A percentile compares a stretch with the other conserved stretches of the same genome.
Evolutionary conservation across 2,797 vertebrate genomes (phyloP).

Genomic region (Cynodonichthys magdalenae): DNA sequence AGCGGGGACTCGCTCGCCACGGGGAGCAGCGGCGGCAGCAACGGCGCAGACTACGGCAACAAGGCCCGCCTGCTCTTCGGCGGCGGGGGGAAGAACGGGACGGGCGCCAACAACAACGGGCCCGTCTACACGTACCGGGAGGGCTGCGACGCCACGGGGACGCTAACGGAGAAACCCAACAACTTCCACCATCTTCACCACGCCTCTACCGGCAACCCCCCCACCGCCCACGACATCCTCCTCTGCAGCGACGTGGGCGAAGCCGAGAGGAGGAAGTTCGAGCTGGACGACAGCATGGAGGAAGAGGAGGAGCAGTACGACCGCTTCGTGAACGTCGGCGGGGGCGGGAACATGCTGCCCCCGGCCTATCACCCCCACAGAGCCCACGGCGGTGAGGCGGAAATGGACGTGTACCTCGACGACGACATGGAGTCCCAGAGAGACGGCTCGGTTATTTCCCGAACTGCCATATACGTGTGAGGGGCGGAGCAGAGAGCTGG

Average conservation of each 20-base stretch:
- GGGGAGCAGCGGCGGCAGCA: constrained; percentile 61
- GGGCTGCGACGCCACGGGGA: constrained; percentile 78
- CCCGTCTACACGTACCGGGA: constrained; percentile 82
- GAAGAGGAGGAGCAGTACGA: constrained; percentile 80
- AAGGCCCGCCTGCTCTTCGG: constrained; percentile 83
- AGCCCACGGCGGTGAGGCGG: constrained; percentile 44
- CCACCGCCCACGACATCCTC: constrained; percentile 75
- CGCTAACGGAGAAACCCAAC: constrained; percentile 73
- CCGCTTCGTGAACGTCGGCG: constrained; percentile 59
- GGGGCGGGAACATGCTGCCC: constrained; percentile 46
- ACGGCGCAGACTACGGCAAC: constrained; percentile 76
- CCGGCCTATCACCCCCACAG: constrained; percentile 68
- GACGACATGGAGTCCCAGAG: constrained; percentile 92
- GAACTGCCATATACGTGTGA: constrained; percentile 89
- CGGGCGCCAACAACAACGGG: constrained; percentile 74
- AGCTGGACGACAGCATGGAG: constrained; percentile 80
- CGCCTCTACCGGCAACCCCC: constrained; percentile 21
- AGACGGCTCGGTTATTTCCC: constrained; percentile 90
- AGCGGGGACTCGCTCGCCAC: constrained; percentile 60
- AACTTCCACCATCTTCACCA: constrained; percentile 66
- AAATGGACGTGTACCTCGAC: constrained; percentile 72
- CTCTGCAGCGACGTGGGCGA: constrained; percentile 73
- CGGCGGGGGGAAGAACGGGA: constrained; percentile 68
- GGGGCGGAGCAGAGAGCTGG: constrained; percentile 12
- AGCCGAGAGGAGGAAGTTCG: constrained; percentile 78